Evolutionary conservation across 2,888 invertebrate genomes (phyloP), one percentile per base, ranked within the genome.

Genomic region (Metalampra italica): DNA sequence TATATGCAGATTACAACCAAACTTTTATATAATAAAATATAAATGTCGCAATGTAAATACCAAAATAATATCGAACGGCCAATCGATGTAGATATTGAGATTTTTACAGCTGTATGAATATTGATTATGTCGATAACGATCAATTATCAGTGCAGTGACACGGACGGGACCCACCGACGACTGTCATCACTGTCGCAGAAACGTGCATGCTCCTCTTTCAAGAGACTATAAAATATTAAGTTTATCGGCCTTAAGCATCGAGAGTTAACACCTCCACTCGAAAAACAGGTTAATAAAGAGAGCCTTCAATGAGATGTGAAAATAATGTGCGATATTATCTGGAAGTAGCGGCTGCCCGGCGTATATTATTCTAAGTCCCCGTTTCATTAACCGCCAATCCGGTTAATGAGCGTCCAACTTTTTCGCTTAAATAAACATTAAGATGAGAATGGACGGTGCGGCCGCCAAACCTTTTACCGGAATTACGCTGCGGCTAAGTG

Each of bases 361-460:
- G 53, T 62, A 68, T 75, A 74, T 78, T 72, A 75, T 68, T 76
- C 71, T 73, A 75, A 78, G 71, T 71, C 66, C 63, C 63, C 66
- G 73, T 80, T 81, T 83, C 78, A 82, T 82, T 82, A 78, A 77
- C 74, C 77, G 62, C 72, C 81, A 82, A 83, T 83, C 72, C 71
- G 59, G 76, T 78, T 83, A 84, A 85, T 83, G 80, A 84, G 72
- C 70, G 68, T 71, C 71, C 71, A 84, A 83, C 68, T 83, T 83
- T 83, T 84, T 80, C 82, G 78, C 82, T 84, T 80, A 85, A 82
- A 85, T 81, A 82, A 83, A 83, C 82, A 84, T 84, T 81, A 82
- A 77, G 77, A 81, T 71, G 75, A 76, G 74, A 82, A 82, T 76
- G 75, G 71, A 78, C 75, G 72, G 66, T 60, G 64, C 60, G 68